Evolutionary conservation across 2,888 invertebrate genomes (phyloP).

Genomic region (Dicyrtoma fusca): DNA sequence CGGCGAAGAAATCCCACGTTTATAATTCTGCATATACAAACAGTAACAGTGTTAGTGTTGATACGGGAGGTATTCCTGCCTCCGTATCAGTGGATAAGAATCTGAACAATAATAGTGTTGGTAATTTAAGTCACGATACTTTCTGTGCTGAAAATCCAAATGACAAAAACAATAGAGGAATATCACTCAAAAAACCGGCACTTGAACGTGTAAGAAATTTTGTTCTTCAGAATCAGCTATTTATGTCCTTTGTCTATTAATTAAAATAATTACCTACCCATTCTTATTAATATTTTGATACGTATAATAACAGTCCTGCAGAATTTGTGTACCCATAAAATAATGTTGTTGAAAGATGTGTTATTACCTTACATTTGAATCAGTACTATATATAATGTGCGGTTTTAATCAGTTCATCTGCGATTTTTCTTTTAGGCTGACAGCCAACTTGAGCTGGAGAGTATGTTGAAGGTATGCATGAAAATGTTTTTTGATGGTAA

Average conservation of each 20-base stretch:
- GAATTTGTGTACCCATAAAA: background rate
- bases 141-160: slow-evolving; percentile 26
- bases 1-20: slow-evolving; percentile 17
- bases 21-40: slow-evolving; percentile 10
- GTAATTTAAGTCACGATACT: no score
- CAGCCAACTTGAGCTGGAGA: slow-evolving; percentile 56
- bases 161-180: slow-evolving; percentile 41
- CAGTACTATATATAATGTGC: background rate
- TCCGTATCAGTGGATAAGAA: slow-evolving; percentile 43
- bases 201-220: slow-evolving; percentile 53
- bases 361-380: background rate
- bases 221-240: background rate
- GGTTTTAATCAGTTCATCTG: background rate
- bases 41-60: slow-evolving; percentile 38
- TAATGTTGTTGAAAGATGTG: background rate
- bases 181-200: slow-evolving; percentile 50
- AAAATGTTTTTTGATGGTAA: no score
- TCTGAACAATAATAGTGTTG: slow-evolving; percentile 45
- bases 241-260: background rate
- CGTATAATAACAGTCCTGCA: background rate
- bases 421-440: slow-evolving; percentile 47
- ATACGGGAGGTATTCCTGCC: slow-evolving; percentile 38
- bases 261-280: no score
- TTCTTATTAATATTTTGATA: background rate
- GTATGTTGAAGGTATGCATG: slow-evolving; percentile 54